A percentile compares a stretch with the other conserved stretches of the same genome.
phyloP scores from a whole-genome alignment of 1,140 invertebrate species.

The Drosophila sucinea region DNA sequence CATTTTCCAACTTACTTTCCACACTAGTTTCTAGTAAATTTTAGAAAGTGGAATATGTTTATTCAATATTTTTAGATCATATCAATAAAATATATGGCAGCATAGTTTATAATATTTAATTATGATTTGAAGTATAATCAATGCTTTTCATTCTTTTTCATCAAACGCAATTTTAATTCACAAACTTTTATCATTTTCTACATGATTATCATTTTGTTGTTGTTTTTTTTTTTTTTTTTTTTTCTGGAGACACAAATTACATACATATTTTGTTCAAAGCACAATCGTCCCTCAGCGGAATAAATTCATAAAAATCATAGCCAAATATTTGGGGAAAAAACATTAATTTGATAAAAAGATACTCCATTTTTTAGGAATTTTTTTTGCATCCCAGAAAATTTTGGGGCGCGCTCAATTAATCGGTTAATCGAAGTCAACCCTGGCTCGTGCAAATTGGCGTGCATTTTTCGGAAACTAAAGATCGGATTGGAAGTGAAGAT shows the following conservation, averaged over 20 bases:
- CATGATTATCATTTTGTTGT: background rate
- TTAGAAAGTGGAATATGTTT: background rate
- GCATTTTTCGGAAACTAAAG: too few species aligned
- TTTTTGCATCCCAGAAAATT: too few species aligned
- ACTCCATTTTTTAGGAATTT: too few species aligned
- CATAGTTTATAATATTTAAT: constrained; percentile 4
- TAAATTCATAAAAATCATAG: constrained; percentile 19
- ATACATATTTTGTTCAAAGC: constrained; percentile 19
- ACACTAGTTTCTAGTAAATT: too few species aligned
- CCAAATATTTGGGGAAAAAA: too few species aligned
- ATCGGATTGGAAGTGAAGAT: too few species aligned
- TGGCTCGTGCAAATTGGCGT: too few species aligned
- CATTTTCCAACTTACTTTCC: too few species aligned
- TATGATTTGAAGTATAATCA: constrained; percentile 1
- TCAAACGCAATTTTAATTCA: constrained; percentile 1
- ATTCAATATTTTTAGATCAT: constrained; percentile 2
- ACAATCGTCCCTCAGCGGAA: constrained; percentile 24
- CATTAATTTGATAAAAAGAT: too few species aligned
- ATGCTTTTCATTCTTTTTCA: background rate
- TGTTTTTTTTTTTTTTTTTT: background rate
- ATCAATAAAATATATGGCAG: constrained; percentile 6
- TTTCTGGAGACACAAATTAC: background rate
- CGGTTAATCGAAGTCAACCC: too few species aligned
- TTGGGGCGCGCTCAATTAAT: too few species aligned
- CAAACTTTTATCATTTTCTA: background rate